These are phyloP conservation scores for Myopa tessellatipennis DNA, from an alignment of 2,888 invertebrate species.

Conservation along the genomic window DNA sequence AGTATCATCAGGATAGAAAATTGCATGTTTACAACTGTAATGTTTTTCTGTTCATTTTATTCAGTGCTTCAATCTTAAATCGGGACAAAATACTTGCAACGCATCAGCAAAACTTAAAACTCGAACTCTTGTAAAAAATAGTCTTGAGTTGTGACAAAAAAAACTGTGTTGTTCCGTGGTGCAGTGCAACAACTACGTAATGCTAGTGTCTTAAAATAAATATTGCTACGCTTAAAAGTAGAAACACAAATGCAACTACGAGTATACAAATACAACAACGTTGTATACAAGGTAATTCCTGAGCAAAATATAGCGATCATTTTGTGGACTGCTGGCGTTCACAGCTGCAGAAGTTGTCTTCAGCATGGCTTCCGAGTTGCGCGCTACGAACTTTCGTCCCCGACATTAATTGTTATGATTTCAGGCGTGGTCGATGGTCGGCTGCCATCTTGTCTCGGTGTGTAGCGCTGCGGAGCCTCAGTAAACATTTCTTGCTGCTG, in stretches of 20 bases:
- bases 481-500: background rate
- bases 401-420: conserved; percentile 62
- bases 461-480: background rate
- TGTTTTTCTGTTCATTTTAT: background rate
- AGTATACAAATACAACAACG: background rate
- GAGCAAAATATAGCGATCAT: background rate
- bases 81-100: background rate
- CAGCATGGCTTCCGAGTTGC: background rate
- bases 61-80: conserved; percentile 28
- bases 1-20: too few relatives aligned
- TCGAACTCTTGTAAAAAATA: background rate
- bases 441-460: conserved; percentile 6
- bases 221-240: conserved; percentile 18
- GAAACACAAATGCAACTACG: background rate
- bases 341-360: background rate
- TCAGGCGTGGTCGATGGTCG: conserved; percentile 49
- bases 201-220: conserved; percentile 3
- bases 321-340: background rate
- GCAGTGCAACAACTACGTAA: background rate
- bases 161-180: too few relatives aligned
- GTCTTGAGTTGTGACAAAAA: background rate
- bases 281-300: conserved; percentile 11
- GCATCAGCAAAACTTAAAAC: background rate
- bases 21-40: too few relatives aligned
- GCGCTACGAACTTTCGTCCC: conserved; percentile 54